Percentiles rank a stretch among this genome's conserved stretches.
These are phyloP conservation scores for Boleophthalmus pectinirostris DNA, from an alignment of 2,113 vertebrate genomes.

Conservation along the genomic window DNA sequence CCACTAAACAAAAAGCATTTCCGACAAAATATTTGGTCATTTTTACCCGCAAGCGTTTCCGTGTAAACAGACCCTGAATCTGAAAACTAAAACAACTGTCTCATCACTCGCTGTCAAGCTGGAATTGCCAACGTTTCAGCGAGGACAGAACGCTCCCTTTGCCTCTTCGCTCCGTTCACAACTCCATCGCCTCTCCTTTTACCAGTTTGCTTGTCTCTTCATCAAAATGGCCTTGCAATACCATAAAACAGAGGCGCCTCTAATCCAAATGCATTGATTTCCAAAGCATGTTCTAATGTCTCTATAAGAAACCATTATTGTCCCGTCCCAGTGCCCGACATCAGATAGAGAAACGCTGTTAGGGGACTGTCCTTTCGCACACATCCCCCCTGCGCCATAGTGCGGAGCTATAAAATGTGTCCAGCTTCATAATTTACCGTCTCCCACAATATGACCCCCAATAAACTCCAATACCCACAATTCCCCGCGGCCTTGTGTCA, in stretches of 20 bases:
- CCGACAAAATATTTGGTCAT: too few species aligned
- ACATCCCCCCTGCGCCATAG: constrained; percentile 23
- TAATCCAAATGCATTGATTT: not conserved
- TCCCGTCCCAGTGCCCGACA: not conserved
- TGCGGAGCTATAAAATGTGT: constrained; percentile 20
- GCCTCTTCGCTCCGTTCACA: too few species aligned
- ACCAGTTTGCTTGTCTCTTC: too few species aligned
- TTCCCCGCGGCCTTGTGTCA: constrained; percentile 60
- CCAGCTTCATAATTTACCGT: constrained; percentile 30
- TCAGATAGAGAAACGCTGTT: not conserved
- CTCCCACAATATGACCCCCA: constrained; percentile 45
- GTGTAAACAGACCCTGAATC: too few species aligned
- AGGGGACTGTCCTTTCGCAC: not conserved
- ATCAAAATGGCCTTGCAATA: not conserved
- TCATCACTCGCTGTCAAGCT: too few species aligned
- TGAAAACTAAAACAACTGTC: too few species aligned
- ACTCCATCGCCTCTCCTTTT: too few species aligned
- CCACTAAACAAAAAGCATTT: too few species aligned
- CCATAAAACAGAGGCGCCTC: not conserved
- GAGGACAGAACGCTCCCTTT: too few species aligned
- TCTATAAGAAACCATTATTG: not conserved
- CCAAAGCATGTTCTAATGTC: not conserved
- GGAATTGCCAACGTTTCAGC: too few species aligned
- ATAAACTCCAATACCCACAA: constrained; percentile 62
- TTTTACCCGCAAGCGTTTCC: too few species aligned